Evolutionary conservation across 2,113 vertebrate genomes (phyloP).

Genomic region (Penelope pileata): DNA sequence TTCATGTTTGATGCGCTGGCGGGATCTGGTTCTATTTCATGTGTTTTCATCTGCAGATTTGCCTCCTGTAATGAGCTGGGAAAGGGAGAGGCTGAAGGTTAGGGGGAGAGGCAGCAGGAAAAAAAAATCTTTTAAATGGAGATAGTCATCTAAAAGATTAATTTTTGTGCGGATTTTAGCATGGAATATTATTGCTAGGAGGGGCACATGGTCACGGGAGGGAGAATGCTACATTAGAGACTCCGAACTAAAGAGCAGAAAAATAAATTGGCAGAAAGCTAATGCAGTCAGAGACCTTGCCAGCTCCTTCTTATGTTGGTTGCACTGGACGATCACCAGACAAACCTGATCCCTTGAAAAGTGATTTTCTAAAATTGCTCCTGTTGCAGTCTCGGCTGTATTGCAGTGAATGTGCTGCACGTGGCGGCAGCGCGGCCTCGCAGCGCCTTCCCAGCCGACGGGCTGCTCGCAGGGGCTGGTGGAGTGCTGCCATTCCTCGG

Average conservation of each 20-base stretch:
- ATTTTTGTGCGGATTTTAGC: constrained; percentile 12
- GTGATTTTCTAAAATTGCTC: background rate
- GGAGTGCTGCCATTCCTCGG: background rate
- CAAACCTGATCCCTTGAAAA: background rate
- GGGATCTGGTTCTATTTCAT: constrained; percentile 20
- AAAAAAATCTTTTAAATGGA: background rate
- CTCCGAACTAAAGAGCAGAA: constrained; percentile 29
- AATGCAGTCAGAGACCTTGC: background rate
- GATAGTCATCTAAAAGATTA: background rate
- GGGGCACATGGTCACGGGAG: background rate
- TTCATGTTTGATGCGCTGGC: constrained; percentile 31
- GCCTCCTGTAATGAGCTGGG: constrained; percentile 29
- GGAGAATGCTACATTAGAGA: background rate
- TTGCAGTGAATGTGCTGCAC: background rate
- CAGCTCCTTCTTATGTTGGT: background rate
- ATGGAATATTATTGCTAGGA: background rate
- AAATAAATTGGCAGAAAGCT: constrained; percentile 20
- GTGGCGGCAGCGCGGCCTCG: too few species aligned
- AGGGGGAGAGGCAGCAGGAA: background rate
- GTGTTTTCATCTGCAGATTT: constrained; percentile 23
- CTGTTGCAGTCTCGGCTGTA: background rate
- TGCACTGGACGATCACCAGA: background rate
- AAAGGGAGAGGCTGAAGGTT: constrained; percentile 37
- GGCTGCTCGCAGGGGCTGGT: too few species aligned
- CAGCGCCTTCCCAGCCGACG: background rate